These are phyloP conservation scores for Marmota flaviventris DNA, from an alignment of 2,113 vertebrate species.

Conservation along the genomic window DNA sequence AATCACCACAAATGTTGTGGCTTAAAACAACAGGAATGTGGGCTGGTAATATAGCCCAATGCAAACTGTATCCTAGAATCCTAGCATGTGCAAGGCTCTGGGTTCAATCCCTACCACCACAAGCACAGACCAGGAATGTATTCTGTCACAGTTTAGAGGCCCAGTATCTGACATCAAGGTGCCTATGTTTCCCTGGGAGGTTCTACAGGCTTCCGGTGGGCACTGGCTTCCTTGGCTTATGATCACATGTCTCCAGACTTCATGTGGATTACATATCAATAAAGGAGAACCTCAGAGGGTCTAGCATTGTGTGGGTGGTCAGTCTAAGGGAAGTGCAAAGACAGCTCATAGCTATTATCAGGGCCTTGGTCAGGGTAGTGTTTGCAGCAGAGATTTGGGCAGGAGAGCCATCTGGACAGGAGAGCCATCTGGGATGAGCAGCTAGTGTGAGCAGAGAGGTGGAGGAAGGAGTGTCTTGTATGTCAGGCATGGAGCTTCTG, in stretches of 20 bases:
- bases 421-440: rapidly evolving
- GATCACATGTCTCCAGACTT: neutral
- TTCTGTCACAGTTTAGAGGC: neutral
- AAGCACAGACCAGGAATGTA: neutral
- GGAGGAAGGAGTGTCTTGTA: neutral
- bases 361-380: neutral
- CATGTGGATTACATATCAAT: neutral
- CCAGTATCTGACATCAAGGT: neutral
- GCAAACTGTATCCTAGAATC: no score
- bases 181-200: neutral
- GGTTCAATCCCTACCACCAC: neutral
- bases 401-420: rapidly evolving
- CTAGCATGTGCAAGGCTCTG: neutral
- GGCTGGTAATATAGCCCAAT: no score
- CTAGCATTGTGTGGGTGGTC: neutral
- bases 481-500: neutral
- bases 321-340: neutral
- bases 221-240: neutral
- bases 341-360: neutral
- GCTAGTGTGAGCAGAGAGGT: rapidly evolving
- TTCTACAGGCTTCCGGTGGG: neutral
- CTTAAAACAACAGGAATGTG: neutral
- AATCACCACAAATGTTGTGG: no score
- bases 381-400: neutral
- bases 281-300: neutral